A percentile compares a stretch with the other conserved stretches of the same genome.
Conservation (phyloP, 2,113 vertebrate species). For the Scartelaos histophorus region DNA sequence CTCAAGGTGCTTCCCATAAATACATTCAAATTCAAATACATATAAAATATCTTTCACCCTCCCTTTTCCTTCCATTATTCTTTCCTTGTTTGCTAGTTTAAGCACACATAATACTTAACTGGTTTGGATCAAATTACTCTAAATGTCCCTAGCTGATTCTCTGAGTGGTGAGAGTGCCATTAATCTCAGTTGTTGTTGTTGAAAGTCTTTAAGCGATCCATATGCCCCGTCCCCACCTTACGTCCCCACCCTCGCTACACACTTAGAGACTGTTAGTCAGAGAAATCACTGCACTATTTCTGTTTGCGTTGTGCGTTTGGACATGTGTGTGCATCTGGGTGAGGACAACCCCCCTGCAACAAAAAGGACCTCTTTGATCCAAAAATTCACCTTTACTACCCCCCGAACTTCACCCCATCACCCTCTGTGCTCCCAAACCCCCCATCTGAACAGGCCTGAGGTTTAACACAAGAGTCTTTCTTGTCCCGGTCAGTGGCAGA, state of each 20-base stretch:
- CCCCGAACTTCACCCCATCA: slow-evolving; percentile 40
- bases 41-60: neutral
- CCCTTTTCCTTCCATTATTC: neutral
- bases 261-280: slow-evolving; percentile 7
- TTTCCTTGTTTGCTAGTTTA: neutral
- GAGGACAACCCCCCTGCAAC: slow-evolving; percentile 66
- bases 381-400: slow-evolving; percentile 63
- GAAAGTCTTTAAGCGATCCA: slow-evolving; percentile 2
- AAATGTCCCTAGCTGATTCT: neutral
- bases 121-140: neutral
- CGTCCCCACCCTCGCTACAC: slow-evolving; percentile 7
- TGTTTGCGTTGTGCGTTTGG: slow-evolving; percentile 51
- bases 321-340: slow-evolving; percentile 25
- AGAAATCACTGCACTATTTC: slow-evolving; percentile 33
- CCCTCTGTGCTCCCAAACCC: slow-evolving; percentile 33
- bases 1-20: no score
- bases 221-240: slow-evolving; percentile 21
- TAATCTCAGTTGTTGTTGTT: neutral
- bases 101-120: neutral
- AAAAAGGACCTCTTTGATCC: slow-evolving; percentile 81
- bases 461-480: slow-evolving; percentile 84
- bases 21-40: no score
- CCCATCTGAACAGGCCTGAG: slow-evolving; percentile 75
- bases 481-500: slow-evolving; percentile 83
- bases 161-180: neutral